Conservation (phyloP, 2,888 invertebrate species). For the Abrostola tripartita region DNA sequence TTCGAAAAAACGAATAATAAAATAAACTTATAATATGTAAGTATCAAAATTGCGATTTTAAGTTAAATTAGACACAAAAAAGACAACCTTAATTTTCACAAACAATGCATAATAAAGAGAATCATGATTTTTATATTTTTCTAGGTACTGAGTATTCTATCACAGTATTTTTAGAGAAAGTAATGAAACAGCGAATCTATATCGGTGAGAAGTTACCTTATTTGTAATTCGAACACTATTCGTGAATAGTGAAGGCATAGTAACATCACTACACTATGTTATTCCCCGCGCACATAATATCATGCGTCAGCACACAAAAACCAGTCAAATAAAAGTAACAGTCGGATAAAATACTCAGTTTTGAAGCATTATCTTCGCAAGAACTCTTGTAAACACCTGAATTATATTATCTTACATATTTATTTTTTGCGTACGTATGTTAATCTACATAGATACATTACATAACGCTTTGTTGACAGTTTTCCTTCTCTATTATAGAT, state of each 20-base stretch:
- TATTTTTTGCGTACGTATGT: not conserved
- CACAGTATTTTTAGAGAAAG: too few relatives aligned
- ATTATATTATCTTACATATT: not conserved
- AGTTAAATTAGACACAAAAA: too few relatives aligned
- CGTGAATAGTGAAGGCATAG: not conserved
- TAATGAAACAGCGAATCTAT: too few relatives aligned
- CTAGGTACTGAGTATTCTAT: too few relatives aligned
- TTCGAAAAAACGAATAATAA: too few relatives aligned
- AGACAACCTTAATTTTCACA: too few relatives aligned
- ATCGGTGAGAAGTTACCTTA: too few relatives aligned
- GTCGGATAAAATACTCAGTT: not conserved
- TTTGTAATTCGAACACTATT: not conserved
- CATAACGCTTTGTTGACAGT: not conserved
- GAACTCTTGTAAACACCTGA: not conserved
- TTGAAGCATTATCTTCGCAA: not conserved
- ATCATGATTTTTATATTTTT: too few relatives aligned
- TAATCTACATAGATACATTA: not conserved
- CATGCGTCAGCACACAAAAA: conserved; percentile 8
- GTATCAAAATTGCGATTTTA: too few relatives aligned
- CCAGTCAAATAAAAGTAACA: not conserved
- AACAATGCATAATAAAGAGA: too few relatives aligned
- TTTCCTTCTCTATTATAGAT: not conserved
- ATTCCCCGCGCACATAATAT: conserved; percentile 4
- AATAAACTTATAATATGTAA: too few relatives aligned
- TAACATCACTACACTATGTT: conserved; percentile 1